phyloP scores from a whole-genome alignment of 2,113 vertebrate genomes.

The Melozone crissalis region DNA sequence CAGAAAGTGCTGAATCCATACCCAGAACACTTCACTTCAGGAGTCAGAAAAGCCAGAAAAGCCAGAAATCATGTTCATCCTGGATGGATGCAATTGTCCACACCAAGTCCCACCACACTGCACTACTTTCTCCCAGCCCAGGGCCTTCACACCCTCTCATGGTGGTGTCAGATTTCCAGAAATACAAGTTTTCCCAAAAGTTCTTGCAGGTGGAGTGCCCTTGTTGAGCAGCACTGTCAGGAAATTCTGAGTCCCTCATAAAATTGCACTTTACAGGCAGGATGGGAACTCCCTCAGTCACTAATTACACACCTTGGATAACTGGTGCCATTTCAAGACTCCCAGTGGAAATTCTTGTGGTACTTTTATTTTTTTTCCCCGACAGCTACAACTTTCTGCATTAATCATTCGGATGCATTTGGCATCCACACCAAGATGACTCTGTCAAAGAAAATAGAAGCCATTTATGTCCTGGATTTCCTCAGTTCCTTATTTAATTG shows the following conservation, averaged over 20 bases:
- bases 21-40: neutral
- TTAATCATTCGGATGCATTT: neutral
- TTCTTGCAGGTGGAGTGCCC: neutral
- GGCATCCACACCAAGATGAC: neutral
- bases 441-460: neutral
- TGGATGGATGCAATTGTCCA: too few species aligned
- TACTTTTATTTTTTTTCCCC: neutral
- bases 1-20: neutral
- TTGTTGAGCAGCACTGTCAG: neutral
- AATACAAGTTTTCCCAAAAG: neutral
- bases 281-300: neutral
- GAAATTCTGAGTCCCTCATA: neutral
- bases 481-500: neutral
- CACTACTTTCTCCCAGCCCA: neutral
- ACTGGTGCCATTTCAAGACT: neutral
- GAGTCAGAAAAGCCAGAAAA: neutral
- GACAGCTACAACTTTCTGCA: neutral
- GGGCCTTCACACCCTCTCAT: fast-evolving
- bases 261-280: neutral
- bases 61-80: neutral
- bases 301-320: neutral
- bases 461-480: neutral
- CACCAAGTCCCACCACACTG: fast-evolving
- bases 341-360: neutral
- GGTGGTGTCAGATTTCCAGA: neutral